phyloP scores from a whole-genome alignment of 2,113 vertebrate species.

The Syngnathoides biaculeatus region DNA sequence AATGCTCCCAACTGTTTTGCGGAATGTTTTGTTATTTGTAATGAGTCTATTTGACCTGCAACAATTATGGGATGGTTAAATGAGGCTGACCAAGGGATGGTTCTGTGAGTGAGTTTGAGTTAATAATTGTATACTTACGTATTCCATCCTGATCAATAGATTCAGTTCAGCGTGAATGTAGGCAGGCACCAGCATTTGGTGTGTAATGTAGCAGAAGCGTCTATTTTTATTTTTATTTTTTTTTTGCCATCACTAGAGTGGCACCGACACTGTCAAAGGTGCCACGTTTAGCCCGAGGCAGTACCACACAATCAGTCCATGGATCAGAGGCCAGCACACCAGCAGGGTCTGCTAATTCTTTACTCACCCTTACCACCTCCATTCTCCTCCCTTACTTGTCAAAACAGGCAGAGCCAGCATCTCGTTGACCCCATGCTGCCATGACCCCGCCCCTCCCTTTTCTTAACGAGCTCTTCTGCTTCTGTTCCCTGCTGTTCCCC shows the following conservation, averaged over 20 bases:
- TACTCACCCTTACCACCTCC: conserved; percentile 23
- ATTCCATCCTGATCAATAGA: conserved; percentile 31
- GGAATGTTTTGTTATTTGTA: no score
- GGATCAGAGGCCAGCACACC: conserved; percentile 50
- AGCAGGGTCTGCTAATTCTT: conserved; percentile 51
- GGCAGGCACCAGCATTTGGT: conserved; percentile 50
- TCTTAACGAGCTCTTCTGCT: background rate
- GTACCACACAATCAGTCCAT: conserved; percentile 46
- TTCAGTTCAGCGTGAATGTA: conserved; percentile 45
- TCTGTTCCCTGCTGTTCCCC: conserved; percentile 1
- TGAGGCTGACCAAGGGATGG: no score
- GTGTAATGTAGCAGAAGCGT: conserved; percentile 62
- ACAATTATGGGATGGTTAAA: no score
- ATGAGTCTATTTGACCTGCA: no score
- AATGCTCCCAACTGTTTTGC: no score
- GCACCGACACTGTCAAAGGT: conserved; percentile 63
- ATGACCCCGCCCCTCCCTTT: conserved; percentile 7
- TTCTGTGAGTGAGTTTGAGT: background rate
- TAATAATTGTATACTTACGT: background rate
- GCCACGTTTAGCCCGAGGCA: conserved; percentile 56
- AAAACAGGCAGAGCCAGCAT: conserved; percentile 16
- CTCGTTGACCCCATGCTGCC: conserved; percentile 13
- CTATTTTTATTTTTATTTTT: no score
- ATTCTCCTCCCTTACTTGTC: conserved; percentile 6
- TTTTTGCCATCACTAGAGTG: conserved; percentile 42